Base-by-base conservation (phyloP, 2,113 vertebrate genomes). In the Lipophrys pholis region DNA sequence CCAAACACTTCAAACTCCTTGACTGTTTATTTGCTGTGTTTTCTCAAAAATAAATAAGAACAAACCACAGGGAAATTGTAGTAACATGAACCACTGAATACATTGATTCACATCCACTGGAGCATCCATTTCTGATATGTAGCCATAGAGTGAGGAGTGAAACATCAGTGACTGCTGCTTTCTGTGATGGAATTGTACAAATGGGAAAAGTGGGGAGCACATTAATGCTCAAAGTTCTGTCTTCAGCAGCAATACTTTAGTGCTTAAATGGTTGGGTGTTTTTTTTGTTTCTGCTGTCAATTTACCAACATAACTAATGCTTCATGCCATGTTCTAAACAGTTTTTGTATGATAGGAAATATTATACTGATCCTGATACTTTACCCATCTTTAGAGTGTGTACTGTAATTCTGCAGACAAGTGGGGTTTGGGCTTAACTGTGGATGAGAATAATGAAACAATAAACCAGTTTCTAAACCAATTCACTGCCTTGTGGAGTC, bases 361-460 rank as follows among this genome's bases (percentile, higher is more conserved):
- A 51, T 40, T 58, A 12, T 40, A 52, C 15, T n/a, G 8, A 11
- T 17, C 7, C 16, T 17, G 16, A 38, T 41, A 14, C n/a, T 54
- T 43, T 15, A 39, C 43, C 11, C 38, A 17, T 43, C 46, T 65
- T 50, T 65, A 7, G 14, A 63, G 6, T 49, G 1, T 6, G 14
- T 50, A 11, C 16, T 21, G 49, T 21, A 14, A 64, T 16, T 1
- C 43, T 40, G 10, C 50, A 41, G 38, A 53, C 58, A 52, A 38
- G 39, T 38, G 11, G 36, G 56, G 40, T 55, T 67, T 16, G 10
- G 16, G 14, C 6, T 50, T 64, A 49, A 64, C 21, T 59, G n/a
- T 66, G 54, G 40, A 15, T 36, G 30, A 49, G 62, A 7, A 17
- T 66, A 52, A 52, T 74, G 48, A 57, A 66, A 64, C n/a, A 36